Base-by-base conservation (phyloP, 2,888 invertebrate genomes). In the Melanchra persicariae region DNA sequence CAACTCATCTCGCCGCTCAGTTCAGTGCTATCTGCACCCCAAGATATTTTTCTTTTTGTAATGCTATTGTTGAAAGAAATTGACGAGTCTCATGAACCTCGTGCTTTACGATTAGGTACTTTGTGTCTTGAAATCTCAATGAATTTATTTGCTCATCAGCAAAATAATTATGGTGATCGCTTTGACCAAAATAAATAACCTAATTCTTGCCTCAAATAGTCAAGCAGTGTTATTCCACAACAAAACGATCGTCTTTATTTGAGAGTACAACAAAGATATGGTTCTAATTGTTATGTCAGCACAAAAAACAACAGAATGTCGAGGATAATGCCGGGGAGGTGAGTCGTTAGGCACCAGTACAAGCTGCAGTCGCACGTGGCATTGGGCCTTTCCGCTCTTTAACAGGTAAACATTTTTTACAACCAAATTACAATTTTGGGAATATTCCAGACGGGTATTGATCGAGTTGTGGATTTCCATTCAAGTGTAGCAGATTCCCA, bases 301-400 rank as follows among this genome's bases (percentile, higher is more conserved):
- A 82, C 57, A 81, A 82, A 82, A 79, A 80, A 77, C 81, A 86
- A 78, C 76, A 81, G 80, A 85, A 84, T 87, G 81, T 86, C 63
- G 72, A 77, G 77, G 70, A 86, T 86, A 86, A 87, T 83, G 80
- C 70, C 71, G 62, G 82, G 79, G 82, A 71, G 82, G 79, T 73
- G 78, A 72, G 70, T 77, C 79, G 69, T 77, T 65, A 77, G 74
- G 70, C 79, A 73, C 81, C 76, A 79, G 85, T 76, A 87, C 93
- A 94, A 94, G 94, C 93, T 93, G 94, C 93, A 68, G 63, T 6
- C 94, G 95, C 95, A 95, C 95, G 95, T 95, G 95, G 95, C 95
- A 96, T 89, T 86, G 90, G 90, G 85, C 91, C 94, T 94, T 95
- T 93, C 95, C 94, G 95, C 93, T 93, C 91, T 91, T 92, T 90